phyloP scores from a whole-genome alignment of 2,888 invertebrate genomes.

The Phaonia tiefii region DNA sequence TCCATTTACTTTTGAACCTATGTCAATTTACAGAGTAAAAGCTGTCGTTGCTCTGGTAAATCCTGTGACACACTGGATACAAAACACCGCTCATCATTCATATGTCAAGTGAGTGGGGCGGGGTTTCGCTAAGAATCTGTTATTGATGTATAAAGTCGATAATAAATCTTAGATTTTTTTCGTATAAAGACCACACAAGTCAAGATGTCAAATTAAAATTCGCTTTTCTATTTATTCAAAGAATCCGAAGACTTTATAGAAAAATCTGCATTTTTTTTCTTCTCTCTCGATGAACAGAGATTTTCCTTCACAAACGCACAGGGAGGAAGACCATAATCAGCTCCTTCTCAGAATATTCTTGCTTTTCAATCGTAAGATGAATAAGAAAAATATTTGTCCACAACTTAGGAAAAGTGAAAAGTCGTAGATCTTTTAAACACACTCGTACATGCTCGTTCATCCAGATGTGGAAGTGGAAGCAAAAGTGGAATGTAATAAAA shows the following conservation, averaged over 20 bases:
- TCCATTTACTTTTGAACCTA: background rate
- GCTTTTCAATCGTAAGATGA: background rate
- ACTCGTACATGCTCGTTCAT: background rate
- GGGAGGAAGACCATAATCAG: background rate
- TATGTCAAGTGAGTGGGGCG: too few relatives aligned
- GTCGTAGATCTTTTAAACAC: background rate
- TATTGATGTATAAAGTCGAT: background rate
- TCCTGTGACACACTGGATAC: too few relatives aligned
- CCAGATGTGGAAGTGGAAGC: conserved; percentile 6
- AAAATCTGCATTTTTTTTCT: background rate
- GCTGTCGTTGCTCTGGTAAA: background rate
- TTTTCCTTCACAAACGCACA: background rate
- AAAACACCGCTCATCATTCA: too few relatives aligned
- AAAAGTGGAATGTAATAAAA: conserved; percentile 73
- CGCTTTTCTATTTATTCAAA: conserved; percentile 14
- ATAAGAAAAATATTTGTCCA: conserved; percentile 12
- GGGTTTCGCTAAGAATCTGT: background rate
- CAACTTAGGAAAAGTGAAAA: conserved; percentile 7
- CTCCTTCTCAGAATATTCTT: too few relatives aligned
- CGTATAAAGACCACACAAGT: conserved; percentile 50
- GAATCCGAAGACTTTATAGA: conserved; percentile 14
- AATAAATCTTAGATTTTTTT: conserved; percentile 31
- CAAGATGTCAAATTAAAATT: conserved; percentile 62
- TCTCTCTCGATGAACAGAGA: background rate
- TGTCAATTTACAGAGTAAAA: background rate